A percentile compares a stretch with the other conserved stretches of the same genome.
Conservation (phyloP, 1,140 invertebrate genomes). For the Eriosoma lanigerum region DNA sequence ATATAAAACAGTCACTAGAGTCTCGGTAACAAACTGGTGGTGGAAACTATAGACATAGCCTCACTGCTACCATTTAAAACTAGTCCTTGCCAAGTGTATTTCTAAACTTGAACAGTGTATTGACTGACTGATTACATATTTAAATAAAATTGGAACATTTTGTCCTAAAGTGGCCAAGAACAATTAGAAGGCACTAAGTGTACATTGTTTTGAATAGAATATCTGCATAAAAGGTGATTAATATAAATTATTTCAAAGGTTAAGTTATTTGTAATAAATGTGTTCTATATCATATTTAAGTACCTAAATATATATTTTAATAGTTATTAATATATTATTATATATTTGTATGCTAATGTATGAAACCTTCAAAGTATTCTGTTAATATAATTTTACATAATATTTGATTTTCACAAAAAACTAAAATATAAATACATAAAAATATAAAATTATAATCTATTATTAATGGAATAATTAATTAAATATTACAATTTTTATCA, state of each 20-base stretch:
- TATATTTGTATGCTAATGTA: neutral
- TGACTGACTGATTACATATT: neutral
- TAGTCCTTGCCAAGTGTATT: too few relatives aligned
- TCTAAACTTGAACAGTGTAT: too few relatives aligned
- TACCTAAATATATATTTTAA: neutral
- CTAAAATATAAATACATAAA: neutral
- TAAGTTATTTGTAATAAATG: neutral
- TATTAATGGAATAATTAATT: conserved; percentile 40
- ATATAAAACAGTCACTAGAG: neutral
- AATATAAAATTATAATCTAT: conserved; percentile 35
- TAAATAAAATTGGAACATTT: neutral
- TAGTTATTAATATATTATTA: neutral
- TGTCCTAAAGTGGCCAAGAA: neutral
- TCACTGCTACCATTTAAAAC: too few relatives aligned
- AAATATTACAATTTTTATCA: neutral
- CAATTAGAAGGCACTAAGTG: conserved; percentile 34
- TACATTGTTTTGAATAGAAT: conserved; percentile 38
- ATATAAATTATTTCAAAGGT: neutral
- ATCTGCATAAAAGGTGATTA: neutral
- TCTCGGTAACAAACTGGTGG: too few relatives aligned
- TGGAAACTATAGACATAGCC: too few relatives aligned
- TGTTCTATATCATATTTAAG: neutral
- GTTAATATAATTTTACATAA: neutral
- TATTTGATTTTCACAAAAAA: neutral
- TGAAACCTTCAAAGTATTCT: conserved; percentile 8